Evolutionary conservation across 2,888 invertebrate genomes (phyloP), one percentile per base, ranked within the genome.

Genomic region (Leptinotarsa juncta): DNA sequence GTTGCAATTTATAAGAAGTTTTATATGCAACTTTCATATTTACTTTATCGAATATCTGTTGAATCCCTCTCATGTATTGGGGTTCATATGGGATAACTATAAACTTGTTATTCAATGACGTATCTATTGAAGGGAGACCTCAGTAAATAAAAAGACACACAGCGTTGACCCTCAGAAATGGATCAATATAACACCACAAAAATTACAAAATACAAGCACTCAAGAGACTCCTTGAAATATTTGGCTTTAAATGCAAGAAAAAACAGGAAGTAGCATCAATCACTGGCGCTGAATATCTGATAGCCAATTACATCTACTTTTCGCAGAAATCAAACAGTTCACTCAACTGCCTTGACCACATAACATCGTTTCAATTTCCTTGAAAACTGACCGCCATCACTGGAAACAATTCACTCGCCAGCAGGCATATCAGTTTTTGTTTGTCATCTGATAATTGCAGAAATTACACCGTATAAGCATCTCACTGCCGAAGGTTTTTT

Each of bases 321-420:
- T 57, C 57, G 23, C 57, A 23, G 20, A 57, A 23, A 57, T 23
- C 4, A 3, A 23, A 23, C 57, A 23, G 57, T 57, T 57, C 57
- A 57, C 23, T 57, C 57, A 57, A 57, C 57, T 57, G 57, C 57
- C 57, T 57, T 57, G 57, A 23, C 57, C 57, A 23, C 57, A 57
- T 57, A 57, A 57, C 57, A 23, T 57, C 57, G 20, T 53, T 57
- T 23, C 3, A 23, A 26, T 57, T 23, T 15, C 57, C 57, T 57
- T 57, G 57, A 57, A 57, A 57, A 16, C 20, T 23, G 57, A 14
- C 57, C 23, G 57, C 57, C 23, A 57, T 20, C 20, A 23, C 57
- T 14, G 57, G n/a, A 20, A 57, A 57, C 23, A 23, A 57, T 57
- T 57, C 20, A 57, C 10, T 20, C 57, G 15, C 57, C 57, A 23